These are phyloP conservation scores for Minunthozetes semirufus DNA, from an alignment of 2,888 invertebrate genomes.

Conservation along the genomic window DNA sequence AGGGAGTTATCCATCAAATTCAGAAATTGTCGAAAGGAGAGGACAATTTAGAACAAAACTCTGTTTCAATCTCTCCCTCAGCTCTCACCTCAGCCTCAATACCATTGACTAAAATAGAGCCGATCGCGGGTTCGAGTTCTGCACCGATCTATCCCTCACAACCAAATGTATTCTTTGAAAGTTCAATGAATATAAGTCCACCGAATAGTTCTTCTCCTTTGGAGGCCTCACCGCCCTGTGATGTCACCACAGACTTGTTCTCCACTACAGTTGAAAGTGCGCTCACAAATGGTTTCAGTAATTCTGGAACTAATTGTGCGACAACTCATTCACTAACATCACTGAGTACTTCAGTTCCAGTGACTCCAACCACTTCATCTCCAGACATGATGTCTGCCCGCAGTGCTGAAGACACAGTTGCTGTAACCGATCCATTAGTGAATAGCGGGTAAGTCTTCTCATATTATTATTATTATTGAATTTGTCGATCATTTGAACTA, in stretches of 20 bases:
- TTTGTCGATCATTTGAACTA: no score
- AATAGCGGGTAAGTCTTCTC: constrained; percentile 10
- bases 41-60: constrained; percentile 51
- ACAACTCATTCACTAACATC: constrained; percentile 33
- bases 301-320: background rate
- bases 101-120: background rate
- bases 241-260: constrained; percentile 11
- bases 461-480: background rate
- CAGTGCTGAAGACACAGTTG: constrained; percentile 16
- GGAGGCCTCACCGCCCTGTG: constrained; percentile 28
- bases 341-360: constrained; percentile 34
- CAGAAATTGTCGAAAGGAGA: constrained; percentile 63
- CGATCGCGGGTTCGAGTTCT: background rate
- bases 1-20: constrained; percentile 93
- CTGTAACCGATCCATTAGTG: constrained; percentile 6
- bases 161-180: background rate
- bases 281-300: background rate
- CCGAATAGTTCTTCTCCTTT: constrained; percentile 12
- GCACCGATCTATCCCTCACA: constrained; percentile 7
- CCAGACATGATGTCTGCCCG: constrained; percentile 29
- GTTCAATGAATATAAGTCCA: constrained; percentile 23
- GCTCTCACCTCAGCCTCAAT: background rate
- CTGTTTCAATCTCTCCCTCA: constrained; percentile 17
- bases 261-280: constrained; percentile 1
- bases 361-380: constrained; percentile 31